phyloP scores from a whole-genome alignment of 2,113 vertebrate genomes.

The Heteronetta atricapilla region DNA sequence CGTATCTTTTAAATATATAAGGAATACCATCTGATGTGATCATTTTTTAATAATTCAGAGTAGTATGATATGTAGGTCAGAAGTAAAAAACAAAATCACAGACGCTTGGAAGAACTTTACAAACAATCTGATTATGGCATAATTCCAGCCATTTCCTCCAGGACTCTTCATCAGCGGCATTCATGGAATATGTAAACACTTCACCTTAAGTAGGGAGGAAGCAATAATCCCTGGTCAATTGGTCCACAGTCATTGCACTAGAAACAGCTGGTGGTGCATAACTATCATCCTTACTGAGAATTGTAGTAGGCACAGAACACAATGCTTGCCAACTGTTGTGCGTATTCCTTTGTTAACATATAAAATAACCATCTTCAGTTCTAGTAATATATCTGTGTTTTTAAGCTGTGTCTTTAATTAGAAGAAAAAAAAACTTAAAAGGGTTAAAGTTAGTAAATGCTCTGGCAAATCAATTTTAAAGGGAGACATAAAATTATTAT shows the following conservation, averaged over 20 bases:
- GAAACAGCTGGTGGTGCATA: constrained; percentile 67
- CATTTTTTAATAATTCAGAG: background rate
- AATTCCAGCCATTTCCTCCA: background rate
- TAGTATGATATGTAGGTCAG: background rate
- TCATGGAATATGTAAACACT: constrained; percentile 52
- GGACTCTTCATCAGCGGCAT: constrained; percentile 26
- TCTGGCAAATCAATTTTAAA: background rate
- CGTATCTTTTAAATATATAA: background rate
- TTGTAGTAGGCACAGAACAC: background rate
- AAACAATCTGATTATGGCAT: background rate
- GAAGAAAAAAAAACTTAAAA: background rate
- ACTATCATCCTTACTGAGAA: constrained; percentile 24
- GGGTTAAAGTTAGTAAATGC: background rate
- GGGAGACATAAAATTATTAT: background rate
- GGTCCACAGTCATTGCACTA: constrained; percentile 27
- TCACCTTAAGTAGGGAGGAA: constrained; percentile 49
- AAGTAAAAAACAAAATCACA: background rate
- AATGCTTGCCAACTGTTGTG: constrained; percentile 37
- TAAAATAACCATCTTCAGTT: background rate
- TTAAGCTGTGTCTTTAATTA: background rate
- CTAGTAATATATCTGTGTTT: background rate
- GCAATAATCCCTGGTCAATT: constrained; percentile 51
- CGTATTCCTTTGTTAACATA: constrained; percentile 6
- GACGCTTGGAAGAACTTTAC: background rate
- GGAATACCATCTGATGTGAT: background rate